Conservation (phyloP, 2,113 vertebrate genomes). For the Symphodus melops region DNA sequence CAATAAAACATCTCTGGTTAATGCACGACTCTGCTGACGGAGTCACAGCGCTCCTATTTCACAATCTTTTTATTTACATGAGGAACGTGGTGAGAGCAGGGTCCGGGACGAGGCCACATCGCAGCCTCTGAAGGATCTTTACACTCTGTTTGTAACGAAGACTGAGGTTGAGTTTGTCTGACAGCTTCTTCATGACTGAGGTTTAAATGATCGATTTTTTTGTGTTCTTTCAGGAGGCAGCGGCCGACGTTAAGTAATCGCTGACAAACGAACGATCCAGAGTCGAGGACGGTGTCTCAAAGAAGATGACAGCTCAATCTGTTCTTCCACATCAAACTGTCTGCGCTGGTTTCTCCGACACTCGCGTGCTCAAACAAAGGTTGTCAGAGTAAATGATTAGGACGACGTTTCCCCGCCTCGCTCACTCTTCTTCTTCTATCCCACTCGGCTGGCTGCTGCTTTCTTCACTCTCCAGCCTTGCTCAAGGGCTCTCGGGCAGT, state of each 20-base stretch:
- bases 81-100: too few relatives aligned
- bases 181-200: too few relatives aligned
- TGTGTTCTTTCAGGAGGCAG: neutral
- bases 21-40: too few relatives aligned
- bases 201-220: too few relatives aligned
- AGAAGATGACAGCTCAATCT: constrained; percentile 8
- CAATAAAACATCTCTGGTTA: too few relatives aligned
- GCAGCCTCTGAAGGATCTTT: too few relatives aligned
- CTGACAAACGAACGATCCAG: neutral
- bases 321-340: neutral
- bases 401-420: neutral
- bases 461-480: neutral
- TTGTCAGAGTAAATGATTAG: constrained; percentile 9
- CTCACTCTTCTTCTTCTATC: neutral
- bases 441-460: neutral
- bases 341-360: neutral
- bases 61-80: too few relatives aligned
- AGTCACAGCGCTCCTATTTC: too few relatives aligned
- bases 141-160: too few relatives aligned
- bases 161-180: too few relatives aligned
- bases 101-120: too few relatives aligned
- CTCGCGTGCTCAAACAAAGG: neutral
- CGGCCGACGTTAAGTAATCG: neutral
- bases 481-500: too few relatives aligned
- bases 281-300: neutral